Evolutionary conservation across 2,113 vertebrate species (phyloP).

Genomic region (Sylvietta virens): DNA sequence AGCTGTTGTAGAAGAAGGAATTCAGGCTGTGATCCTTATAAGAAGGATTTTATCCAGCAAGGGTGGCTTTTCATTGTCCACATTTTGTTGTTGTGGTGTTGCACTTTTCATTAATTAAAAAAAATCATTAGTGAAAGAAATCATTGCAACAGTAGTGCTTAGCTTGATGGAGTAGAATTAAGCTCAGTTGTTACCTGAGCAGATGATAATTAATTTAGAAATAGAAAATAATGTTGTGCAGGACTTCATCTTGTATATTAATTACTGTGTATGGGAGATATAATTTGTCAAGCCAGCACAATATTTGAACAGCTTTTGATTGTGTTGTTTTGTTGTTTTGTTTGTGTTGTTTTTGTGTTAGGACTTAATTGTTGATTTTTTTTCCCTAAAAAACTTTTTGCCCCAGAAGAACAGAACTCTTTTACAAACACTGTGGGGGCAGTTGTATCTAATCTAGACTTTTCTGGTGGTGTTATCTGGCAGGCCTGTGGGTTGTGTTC

Average conservation of each 20-base stretch:
- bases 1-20: neutral
- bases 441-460: fast-evolving
- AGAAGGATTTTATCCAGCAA: neutral
- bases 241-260: neutral
- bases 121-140: neutral
- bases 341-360: neutral
- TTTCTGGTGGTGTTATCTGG: neutral
- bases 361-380: neutral
- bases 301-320: neutral
- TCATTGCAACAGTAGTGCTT: neutral
- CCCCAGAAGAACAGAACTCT: neutral
- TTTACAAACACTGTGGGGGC: neutral
- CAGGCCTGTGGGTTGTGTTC: neutral
- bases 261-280: too few relatives aligned
- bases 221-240: neutral
- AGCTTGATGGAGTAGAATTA: neutral
- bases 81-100: neutral
- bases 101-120: neutral
- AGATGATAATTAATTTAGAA: neutral
- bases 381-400: neutral
- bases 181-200: neutral
- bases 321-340: neutral
- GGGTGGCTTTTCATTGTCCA: neutral
- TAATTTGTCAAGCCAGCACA: neutral
- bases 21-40: neutral